Evolutionary conservation across 2,888 invertebrate species (phyloP).

Genomic region (Drosophila pullipes): DNA sequence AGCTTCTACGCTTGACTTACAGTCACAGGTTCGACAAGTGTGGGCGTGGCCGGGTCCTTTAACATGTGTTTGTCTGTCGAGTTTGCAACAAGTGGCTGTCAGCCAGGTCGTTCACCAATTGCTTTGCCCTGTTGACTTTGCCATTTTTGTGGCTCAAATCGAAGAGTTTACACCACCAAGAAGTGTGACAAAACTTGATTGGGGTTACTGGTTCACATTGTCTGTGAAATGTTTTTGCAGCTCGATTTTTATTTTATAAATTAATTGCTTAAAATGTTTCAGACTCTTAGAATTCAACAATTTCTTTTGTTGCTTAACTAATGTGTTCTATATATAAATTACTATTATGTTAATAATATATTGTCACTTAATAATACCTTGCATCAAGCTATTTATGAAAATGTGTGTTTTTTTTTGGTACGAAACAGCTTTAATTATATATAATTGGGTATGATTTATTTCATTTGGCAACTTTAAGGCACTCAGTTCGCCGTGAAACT

Average conservation of each 20-base stretch:
- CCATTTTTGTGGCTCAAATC: conserved; percentile 8
- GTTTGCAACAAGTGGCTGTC: conserved; percentile 64
- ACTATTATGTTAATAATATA: background rate
- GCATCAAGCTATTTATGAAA: background rate
- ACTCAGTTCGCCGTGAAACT: background rate
- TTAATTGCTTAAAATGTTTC: background rate
- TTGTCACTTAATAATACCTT: background rate
- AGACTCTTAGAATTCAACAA: background rate
- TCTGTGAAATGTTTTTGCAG: conserved; percentile 23
- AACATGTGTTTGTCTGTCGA: conserved; percentile 45
- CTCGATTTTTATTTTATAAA: conserved; percentile 1
- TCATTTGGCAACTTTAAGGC: background rate
- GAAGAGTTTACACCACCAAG: conserved; percentile 10
- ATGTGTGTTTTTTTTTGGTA: background rate
- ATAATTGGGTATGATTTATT: background rate
- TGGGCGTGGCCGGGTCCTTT: conserved; percentile 26
- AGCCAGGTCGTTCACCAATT: conserved; percentile 35
- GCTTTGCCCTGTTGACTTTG: conserved; percentile 16
- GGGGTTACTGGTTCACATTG: conserved; percentile 54
- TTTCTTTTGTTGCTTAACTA: background rate
- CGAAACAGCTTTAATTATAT: background rate
- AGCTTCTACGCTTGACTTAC: conserved; percentile 32
- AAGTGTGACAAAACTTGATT: conserved; percentile 33
- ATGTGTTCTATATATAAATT: background rate
- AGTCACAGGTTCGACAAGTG: conserved; percentile 8